phyloP scores from a whole-genome alignment of 2,888 invertebrate species.

The Mesoligia furuncula region DNA sequence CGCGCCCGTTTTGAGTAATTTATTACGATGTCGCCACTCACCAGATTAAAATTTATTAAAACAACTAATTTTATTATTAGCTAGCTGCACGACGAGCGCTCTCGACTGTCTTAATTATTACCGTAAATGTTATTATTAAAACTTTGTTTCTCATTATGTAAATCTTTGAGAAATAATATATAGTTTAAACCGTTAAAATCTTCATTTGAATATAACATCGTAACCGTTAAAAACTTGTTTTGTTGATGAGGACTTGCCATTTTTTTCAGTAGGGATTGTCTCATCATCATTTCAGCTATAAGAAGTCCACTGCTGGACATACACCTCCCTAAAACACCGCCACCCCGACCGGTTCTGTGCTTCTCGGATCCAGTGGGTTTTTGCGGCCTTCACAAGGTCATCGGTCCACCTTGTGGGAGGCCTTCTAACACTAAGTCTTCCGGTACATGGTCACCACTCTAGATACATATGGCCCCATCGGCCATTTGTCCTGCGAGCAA shows the following conservation, averaged over 20 bases:
- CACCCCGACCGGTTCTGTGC: not conserved
- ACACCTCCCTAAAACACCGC: not conserved
- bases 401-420: not conserved
- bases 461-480: no score
- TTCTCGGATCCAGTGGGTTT: not conserved
- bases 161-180: no score
- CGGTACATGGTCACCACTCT: no score
- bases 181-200: constrained; percentile 10
- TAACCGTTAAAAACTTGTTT: not conserved
- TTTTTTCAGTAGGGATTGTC: not conserved
- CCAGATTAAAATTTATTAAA: no score
- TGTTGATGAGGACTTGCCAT: not conserved
- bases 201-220: constrained; percentile 37
- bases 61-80: no score
- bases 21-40: no score
- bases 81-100: no score
- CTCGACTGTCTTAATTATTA: no score
- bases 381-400: not conserved
- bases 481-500: not conserved
- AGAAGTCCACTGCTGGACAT: not conserved
- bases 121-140: no score
- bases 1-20: no score
- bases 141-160: no score
- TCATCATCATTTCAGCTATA: not conserved
- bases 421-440: no score